Base-by-base conservation (phyloP, 2,888 invertebrate species). In the Lasioglossum lativentre region DNA sequence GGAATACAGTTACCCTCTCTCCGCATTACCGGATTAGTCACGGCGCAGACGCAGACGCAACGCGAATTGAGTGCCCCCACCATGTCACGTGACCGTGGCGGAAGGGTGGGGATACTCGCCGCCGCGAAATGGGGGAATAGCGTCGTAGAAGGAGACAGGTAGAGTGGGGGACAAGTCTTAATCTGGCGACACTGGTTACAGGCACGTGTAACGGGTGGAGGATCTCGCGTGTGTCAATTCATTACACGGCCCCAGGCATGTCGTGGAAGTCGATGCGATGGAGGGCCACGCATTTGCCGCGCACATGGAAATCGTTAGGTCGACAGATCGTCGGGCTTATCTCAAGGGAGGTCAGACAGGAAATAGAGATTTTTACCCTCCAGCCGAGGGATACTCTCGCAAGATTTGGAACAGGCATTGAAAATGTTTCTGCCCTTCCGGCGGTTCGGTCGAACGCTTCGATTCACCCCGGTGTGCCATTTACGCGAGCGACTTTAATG, bases 381-480 rank as follows among this genome's bases (percentile, higher is more conserved):
- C 16, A 27, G 73, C 34, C 38, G 42, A 42, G 56, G 66, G 63
- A 27, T 40, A 52, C 47, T 81, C 80, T n/a, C 59, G 40, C 45
- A 59, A 83, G 75, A 78, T 85, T 85, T 59, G 71, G 68, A 47
- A 38, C 66, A 56, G 38, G 74, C 78, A 83, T 86, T 79, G 83
- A 80, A 87, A 83, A 86, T 80, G 78, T 79, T 83, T 30, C 72
- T 30, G 23, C 30, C 77, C 72, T 66, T 77, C 42, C n/a, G 81
- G 81, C 81, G 73, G 74, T 79, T 76, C 42, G 47, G 34, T 59
- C 78, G 85, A 52, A 63, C 40, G 74, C 63, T 77, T 75, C 75
- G 75, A 81, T 85, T 85, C 84, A 72, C 16, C 72, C n/a, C 66
- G 45, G 59, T 56, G 75, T 78, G 59, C 75, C 70, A 56, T 78